phyloP scores from a whole-genome alignment of 2,888 invertebrate species.

The Apodemia mormo region DNA sequence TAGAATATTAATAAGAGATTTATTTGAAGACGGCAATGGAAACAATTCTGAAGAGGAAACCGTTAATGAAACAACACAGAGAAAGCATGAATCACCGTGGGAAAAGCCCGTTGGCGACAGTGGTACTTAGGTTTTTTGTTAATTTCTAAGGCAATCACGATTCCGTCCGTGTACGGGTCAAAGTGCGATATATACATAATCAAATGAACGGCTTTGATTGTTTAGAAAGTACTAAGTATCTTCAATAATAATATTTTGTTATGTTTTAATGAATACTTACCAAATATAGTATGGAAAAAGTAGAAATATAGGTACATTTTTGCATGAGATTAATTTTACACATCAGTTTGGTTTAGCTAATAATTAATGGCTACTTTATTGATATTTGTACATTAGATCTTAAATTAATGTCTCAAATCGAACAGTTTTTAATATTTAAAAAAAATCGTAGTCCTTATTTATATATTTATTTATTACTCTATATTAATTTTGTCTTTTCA shows the following conservation, averaged over 20 bases:
- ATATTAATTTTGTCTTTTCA: too few relatives aligned
- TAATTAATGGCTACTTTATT: too few relatives aligned
- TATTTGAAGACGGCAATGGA: background rate
- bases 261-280: background rate
- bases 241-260: background rate
- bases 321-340: too few relatives aligned
- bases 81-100: slow-evolving; percentile 20
- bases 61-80: background rate
- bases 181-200: slow-evolving; percentile 12
- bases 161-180: slow-evolving; percentile 1
- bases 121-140: slow-evolving; percentile 16
- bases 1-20: background rate
- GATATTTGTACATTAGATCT: too few relatives aligned
- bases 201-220: background rate
- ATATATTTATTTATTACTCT: too few relatives aligned
- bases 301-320: too few relatives aligned
- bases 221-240: slow-evolving; percentile 3
- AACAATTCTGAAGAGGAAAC: background rate
- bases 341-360: too few relatives aligned
- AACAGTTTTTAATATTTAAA: too few relatives aligned
- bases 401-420: too few relatives aligned
- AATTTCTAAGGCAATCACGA: slow-evolving; percentile 20
- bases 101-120: slow-evolving; percentile 26
- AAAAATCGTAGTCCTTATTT: too few relatives aligned
- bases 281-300: too few relatives aligned